phyloP scores from a whole-genome alignment of 2,888 invertebrate genomes.

The Drosophila ustulata region DNA sequence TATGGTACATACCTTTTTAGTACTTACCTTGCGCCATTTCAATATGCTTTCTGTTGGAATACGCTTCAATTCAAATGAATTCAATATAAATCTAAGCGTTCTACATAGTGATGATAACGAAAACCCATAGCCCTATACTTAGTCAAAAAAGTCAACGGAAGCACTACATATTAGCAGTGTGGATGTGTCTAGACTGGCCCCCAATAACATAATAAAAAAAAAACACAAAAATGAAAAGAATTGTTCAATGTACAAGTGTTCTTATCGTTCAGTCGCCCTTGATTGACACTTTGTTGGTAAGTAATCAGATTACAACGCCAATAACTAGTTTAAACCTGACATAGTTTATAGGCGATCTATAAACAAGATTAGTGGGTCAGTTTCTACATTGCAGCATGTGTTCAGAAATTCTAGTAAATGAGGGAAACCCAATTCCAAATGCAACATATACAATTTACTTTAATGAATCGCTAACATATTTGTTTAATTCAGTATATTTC shows the following conservation, averaged over 20 bases:
- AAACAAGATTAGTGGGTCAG: background rate
- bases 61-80: background rate
- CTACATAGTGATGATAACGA: background rate
- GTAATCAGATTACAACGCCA: conserved; percentile 20
- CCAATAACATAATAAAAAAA: background rate
- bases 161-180: background rate
- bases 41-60: background rate
- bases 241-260: background rate
- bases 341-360: background rate
- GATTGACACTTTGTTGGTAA: conserved; percentile 23
- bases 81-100: background rate
- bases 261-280: conserved; percentile 23
- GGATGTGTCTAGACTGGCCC: conserved; percentile 1
- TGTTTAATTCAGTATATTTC: background rate
- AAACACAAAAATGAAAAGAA: background rate
- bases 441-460: background rate
- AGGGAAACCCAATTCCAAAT: conserved; percentile 1
- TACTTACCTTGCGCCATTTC: background rate
- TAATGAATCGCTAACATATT: background rate
- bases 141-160: background rate
- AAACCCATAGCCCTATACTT: background rate
- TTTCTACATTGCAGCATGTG: background rate
- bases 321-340: conserved; percentile 27
- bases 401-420: conserved; percentile 4
- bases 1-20: too few relatives aligned